These are phyloP conservation scores for Bettongia penicillata DNA, from an alignment of 2,113 vertebrate species.

Conservation along the genomic window DNA sequence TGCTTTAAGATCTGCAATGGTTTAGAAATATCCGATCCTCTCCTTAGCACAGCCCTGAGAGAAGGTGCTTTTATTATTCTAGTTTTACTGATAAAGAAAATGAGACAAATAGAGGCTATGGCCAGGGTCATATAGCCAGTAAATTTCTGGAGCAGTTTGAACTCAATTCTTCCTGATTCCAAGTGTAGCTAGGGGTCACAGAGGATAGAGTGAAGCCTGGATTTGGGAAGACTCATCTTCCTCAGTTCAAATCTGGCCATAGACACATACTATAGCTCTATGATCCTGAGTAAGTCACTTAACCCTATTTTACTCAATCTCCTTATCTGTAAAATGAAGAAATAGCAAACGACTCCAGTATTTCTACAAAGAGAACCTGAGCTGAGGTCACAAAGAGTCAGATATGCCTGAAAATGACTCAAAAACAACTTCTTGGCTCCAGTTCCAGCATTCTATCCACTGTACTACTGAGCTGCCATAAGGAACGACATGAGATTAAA, in stretches of 20 bases:
- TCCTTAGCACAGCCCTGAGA: not conserved
- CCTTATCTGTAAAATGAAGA: too few species aligned
- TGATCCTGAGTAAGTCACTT: too few species aligned
- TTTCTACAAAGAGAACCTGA: not conserved
- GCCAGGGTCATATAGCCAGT: not conserved
- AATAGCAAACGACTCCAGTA: too few species aligned
- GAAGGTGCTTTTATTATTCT: not conserved
- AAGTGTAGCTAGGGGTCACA: too few species aligned
- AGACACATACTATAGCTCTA: too few species aligned
- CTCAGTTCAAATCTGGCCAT: too few species aligned
- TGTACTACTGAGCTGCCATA: not conserved
- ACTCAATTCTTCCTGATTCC: not conserved
- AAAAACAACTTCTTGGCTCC: too few species aligned
- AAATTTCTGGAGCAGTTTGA: not conserved
- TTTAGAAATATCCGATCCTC: not conserved
- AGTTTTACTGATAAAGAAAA: not conserved
- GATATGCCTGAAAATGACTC: not conserved
- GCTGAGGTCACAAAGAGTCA: not conserved
- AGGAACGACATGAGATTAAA: not conserved
- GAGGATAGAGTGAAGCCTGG: too few species aligned
- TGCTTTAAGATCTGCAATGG: not conserved
- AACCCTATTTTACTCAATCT: too few species aligned
- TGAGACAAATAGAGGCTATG: not conserved
- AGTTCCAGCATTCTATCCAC: not conserved
- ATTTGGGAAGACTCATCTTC: too few species aligned